These are phyloP conservation scores for Camponotus vicinus DNA, from an alignment of 1,140 invertebrate genomes.

Conservation along the genomic window DNA sequence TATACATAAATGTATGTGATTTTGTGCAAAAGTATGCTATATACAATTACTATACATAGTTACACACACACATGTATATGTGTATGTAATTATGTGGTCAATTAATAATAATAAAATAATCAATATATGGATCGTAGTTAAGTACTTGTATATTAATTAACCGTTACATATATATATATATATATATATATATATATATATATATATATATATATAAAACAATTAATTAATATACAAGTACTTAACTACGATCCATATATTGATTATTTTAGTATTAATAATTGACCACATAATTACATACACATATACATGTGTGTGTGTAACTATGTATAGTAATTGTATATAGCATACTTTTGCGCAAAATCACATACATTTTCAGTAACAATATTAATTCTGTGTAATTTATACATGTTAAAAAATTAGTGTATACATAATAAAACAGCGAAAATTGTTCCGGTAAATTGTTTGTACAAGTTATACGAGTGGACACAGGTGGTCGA, in stretches of 20 bases:
- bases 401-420: neutral
- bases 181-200: too few species aligned
- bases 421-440: neutral
- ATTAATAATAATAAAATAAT: conserved; percentile 42
- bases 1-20: too few species aligned
- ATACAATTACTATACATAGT: neutral
- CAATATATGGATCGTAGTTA: conserved; percentile 26
- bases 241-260: too few species aligned
- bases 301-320: neutral
- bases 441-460: neutral
- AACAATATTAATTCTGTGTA: neutral
- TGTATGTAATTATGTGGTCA: neutral
- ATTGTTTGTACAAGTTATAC: conserved; percentile 31
- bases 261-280: too few species aligned
- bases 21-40: neutral
- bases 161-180: too few species aligned
- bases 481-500: conserved; percentile 29
- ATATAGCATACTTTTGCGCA: neutral
- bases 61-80: neutral
- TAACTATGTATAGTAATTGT: neutral
- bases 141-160: neutral
- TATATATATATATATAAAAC: neutral
- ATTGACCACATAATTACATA: too few species aligned
- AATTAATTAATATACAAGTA: too few species aligned
- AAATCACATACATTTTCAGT: neutral